Evolutionary conservation across 2,888 invertebrate species (phyloP).

Genomic region (Andrena bucephala): DNA sequence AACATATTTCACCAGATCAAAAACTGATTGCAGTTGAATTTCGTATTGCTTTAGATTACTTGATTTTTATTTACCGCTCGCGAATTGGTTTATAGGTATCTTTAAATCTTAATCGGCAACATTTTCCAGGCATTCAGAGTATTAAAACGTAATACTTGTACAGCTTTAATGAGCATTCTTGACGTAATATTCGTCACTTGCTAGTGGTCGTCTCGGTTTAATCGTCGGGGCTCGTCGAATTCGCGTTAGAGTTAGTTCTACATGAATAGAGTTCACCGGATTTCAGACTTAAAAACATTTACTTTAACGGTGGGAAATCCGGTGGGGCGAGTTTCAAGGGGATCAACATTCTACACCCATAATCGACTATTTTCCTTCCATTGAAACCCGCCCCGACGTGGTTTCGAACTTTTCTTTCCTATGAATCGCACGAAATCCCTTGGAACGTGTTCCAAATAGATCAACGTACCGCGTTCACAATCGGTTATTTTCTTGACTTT

Average conservation of each 20-base stretch:
- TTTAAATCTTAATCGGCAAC: background rate
- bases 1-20: background rate
- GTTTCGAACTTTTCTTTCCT: conserved; percentile 43
- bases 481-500: conserved; percentile 41
- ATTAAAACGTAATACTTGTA: background rate
- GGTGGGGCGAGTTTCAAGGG: conserved; percentile 47
- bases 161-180: background rate
- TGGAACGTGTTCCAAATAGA: conserved; percentile 38
- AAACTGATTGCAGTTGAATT: no score
- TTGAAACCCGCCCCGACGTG: conserved; percentile 29
- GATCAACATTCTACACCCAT: conserved; percentile 51
- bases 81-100: background rate
- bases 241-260: conserved; percentile 7
- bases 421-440: conserved; percentile 41
- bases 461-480: conserved; percentile 35
- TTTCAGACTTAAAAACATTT: conserved; percentile 46
- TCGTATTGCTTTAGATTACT: background rate
- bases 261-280: conserved; percentile 18
- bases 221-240: background rate
- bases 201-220: background rate
- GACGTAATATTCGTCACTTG: background rate
- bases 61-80: background rate
- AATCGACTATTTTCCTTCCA: conserved; percentile 52
- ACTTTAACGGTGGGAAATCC: conserved; percentile 53
- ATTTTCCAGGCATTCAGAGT: background rate